A percentile compares a stretch with the other conserved stretches of the same genome.
phyloP scores from a whole-genome alignment of 2,797 vertebrate genomes.

The Tapera naevia region DNA sequence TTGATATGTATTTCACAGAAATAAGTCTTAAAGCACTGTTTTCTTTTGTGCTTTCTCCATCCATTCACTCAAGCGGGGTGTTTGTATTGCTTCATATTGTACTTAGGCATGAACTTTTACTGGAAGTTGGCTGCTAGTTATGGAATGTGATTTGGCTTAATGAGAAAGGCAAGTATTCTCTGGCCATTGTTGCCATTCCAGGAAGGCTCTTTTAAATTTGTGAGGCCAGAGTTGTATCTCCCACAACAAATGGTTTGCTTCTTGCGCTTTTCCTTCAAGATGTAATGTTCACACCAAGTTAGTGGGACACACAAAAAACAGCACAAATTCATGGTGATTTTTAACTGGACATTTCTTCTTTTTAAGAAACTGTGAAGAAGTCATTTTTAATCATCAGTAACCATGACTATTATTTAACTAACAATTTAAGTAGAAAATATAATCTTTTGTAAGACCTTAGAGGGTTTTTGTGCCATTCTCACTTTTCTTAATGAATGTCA shows the following conservation, averaged over 20 bases:
- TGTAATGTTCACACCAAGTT: not conserved
- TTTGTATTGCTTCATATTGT: not conserved
- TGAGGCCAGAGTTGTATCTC: not conserved
- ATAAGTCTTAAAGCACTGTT: not conserved
- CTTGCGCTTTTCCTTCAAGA: not conserved
- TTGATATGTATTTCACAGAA: accelerated
- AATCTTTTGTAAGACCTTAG: not conserved
- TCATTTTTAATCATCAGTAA: not conserved
- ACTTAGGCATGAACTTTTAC: not conserved
- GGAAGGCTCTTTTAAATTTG: not conserved
- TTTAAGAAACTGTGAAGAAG: not conserved
- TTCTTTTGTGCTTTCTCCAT: not conserved
- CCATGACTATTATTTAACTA: not conserved
- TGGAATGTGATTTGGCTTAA: not conserved
- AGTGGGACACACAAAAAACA: not conserved
- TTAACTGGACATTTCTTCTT: not conserved
- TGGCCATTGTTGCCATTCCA: not conserved
- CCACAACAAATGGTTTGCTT: not conserved
- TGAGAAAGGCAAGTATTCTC: not conserved
- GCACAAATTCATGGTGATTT: not conserved
- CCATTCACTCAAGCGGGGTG: accelerated
- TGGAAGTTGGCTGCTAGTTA: not conserved
- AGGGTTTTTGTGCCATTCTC: not conserved
- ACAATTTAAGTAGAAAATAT: not conserved
- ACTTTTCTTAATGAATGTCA: not conserved